Conservation (phyloP, 2,888 invertebrate genomes). For the Pristionchus arcanus region DNA sequence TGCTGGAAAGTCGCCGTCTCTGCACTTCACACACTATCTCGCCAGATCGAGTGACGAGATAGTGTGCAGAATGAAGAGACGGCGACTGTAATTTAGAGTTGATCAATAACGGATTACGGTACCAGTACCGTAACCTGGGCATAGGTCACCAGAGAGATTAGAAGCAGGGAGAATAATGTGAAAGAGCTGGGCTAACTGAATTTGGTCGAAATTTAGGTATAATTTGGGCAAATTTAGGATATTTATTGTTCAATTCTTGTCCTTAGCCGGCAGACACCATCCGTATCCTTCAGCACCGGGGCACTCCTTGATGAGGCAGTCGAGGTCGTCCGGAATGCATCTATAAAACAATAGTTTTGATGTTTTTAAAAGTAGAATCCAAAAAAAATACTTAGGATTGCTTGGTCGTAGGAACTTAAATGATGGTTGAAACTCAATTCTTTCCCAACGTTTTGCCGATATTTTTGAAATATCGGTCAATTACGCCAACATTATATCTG, state of each 20-base stretch:
- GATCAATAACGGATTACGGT: neutral
- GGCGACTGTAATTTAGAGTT: neutral
- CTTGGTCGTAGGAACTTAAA: neutral
- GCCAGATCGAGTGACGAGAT: neutral
- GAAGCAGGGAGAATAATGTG: neutral
- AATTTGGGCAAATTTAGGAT: neutral
- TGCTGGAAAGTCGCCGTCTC: neutral
- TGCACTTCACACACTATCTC: neutral
- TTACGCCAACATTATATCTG: too few relatives aligned
- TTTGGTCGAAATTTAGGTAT: constrained; percentile 15
- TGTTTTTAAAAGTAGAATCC: too few relatives aligned
- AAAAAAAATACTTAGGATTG: too few relatives aligned
- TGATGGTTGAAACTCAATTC: neutral
- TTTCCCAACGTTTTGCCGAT: neutral
- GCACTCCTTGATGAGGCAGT: constrained; percentile 34
- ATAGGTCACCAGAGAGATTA: neutral
- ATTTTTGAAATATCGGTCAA: neutral
- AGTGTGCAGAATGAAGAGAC: neutral
- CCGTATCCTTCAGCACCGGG: constrained; percentile 19
- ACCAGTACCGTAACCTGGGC: constrained; percentile 1
- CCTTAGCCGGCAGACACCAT: constrained; percentile 44
- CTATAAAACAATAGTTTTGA: neutral
- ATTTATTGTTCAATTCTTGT: neutral
- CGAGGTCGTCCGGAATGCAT: constrained; percentile 48
- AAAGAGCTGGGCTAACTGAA: constrained; percentile 3